phyloP scores from a whole-genome alignment of 1,140 invertebrate species.

The Globodera ellingtonae region DNA sequence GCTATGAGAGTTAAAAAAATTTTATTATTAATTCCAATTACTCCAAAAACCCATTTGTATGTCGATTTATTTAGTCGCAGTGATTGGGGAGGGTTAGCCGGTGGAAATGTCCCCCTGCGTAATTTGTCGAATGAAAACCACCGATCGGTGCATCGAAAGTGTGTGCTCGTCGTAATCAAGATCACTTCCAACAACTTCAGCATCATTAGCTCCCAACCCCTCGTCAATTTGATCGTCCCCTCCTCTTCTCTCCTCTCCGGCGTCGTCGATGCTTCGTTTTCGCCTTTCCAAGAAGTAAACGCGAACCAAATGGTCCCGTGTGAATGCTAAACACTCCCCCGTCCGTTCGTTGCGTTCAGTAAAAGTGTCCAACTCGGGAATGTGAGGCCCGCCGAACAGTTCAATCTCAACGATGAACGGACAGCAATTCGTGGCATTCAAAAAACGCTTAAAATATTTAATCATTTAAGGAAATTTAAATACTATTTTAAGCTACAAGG shows the following conservation, averaged over 20 bases:
- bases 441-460: background rate
- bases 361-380: background rate
- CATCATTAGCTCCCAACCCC: background rate
- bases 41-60: too few relatives aligned
- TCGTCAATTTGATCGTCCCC: background rate
- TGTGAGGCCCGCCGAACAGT: background rate
- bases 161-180: background rate
- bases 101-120: background rate
- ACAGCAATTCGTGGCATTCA: background rate
- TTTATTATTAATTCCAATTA: too few relatives aligned
- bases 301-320: background rate
- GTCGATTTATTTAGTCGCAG: too few relatives aligned
- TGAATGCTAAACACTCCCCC: background rate
- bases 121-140: conserved; percentile 3
- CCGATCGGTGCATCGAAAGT: background rate
- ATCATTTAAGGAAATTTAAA: background rate
- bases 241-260: background rate
- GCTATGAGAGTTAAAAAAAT: too few relatives aligned
- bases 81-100: background rate
- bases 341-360: background rate
- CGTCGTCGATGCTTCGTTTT: background rate
- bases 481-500: too few relatives aligned
- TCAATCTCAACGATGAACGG: background rate
- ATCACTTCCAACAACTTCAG: background rate
- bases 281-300: background rate